Percentiles rank a stretch among this genome's conserved stretches.
Evolutionary conservation across 2,888 invertebrate genomes (phyloP).

Genomic region (Scelioninae gen. 2): DNA sequence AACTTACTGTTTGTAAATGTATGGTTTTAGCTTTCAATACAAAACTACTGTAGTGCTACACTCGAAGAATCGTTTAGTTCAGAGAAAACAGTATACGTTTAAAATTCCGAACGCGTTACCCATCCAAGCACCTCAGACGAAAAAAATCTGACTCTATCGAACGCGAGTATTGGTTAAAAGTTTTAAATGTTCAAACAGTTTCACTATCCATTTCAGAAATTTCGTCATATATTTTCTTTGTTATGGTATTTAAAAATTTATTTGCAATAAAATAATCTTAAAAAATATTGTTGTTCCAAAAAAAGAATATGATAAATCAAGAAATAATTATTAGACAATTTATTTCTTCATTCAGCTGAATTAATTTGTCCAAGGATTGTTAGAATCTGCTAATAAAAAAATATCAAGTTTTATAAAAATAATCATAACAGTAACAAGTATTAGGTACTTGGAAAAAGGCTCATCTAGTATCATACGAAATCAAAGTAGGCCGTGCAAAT

Average conservation of each 20-base stretch:
- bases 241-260: too few relatives aligned
- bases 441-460: not conserved
- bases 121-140: slow-evolving; percentile 58
- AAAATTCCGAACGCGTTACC: slow-evolving; percentile 53
- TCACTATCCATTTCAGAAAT: too few relatives aligned
- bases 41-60: slow-evolving; percentile 24
- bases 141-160: slow-evolving; percentile 59
- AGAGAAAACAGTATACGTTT: slow-evolving; percentile 52
- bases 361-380: too few relatives aligned
- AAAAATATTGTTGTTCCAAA: too few relatives aligned
- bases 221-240: too few relatives aligned
- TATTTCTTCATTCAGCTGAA: too few relatives aligned
- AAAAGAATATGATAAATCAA: too few relatives aligned
- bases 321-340: too few relatives aligned
- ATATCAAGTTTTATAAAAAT: not conserved
- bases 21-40: slow-evolving; percentile 26
- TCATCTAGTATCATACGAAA: slow-evolving; percentile 26
- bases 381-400: too few relatives aligned
- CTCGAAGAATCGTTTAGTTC: slow-evolving; percentile 38
- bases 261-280: too few relatives aligned
- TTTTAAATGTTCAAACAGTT: slow-evolving; percentile 1
- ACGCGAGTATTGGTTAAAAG: slow-evolving; percentile 5
- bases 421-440: not conserved
- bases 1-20: too few relatives aligned
- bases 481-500: slow-evolving; percentile 69